Evolutionary conservation across 2,113 vertebrate genomes (phyloP).

Genomic region (Elachura formosa): DNA sequence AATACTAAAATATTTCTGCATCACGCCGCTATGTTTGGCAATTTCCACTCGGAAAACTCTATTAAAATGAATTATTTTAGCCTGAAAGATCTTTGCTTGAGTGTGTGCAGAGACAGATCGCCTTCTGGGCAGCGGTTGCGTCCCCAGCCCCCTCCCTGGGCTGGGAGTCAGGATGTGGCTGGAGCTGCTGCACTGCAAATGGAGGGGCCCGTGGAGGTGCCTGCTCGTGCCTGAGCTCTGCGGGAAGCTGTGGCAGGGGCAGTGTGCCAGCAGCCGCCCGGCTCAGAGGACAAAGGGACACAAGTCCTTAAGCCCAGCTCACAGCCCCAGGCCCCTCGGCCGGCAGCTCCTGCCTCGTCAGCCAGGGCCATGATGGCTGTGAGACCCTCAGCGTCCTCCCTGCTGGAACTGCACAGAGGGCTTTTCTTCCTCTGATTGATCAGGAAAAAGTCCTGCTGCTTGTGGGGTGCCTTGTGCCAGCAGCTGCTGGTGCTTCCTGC

Average conservation of each 20-base stretch:
- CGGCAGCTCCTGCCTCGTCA: background rate
- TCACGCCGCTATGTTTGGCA: background rate
- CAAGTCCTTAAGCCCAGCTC: background rate
- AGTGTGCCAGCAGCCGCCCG: background rate
- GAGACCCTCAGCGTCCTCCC: background rate
- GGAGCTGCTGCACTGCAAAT: background rate
- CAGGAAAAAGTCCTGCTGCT: background rate
- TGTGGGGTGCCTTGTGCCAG: background rate
- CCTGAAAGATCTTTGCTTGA: background rate
- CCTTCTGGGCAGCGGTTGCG: background rate
- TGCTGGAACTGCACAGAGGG: background rate
- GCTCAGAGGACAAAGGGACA: background rate
- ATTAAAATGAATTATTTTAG: slow-evolving; percentile 14
- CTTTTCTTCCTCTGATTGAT: background rate
- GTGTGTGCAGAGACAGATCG: background rate
- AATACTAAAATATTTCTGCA: background rate
- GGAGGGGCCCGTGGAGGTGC: background rate
- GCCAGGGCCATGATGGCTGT: background rate
- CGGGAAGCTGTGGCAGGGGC: background rate
- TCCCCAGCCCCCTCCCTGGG: background rate
- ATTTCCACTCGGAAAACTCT: background rate
- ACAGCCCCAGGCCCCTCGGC: background rate
- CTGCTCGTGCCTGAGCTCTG: background rate
- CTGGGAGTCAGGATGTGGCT: background rate
- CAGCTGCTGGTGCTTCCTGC: background rate